phyloP scores from a whole-genome alignment of 2,888 invertebrate genomes.

The Epistrophe eligans region DNA sequence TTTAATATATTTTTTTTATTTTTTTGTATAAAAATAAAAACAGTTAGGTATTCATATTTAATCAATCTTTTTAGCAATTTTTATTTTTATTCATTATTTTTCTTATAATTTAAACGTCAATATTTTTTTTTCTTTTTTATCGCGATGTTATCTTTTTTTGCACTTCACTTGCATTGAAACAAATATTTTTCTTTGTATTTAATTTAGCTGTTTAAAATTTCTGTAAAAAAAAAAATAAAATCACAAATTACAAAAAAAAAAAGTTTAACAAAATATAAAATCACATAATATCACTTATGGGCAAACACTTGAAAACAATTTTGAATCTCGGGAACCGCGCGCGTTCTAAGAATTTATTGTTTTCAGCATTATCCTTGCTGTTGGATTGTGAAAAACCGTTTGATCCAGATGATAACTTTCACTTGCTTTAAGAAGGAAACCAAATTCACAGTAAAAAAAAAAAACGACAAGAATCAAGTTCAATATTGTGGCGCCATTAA shows the following conservation, averaged over 20 bases:
- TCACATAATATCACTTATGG: slow-evolving; percentile 51
- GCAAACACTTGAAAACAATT: not conserved
- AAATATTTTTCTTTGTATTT: slow-evolving; percentile 51
- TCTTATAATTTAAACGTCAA: slow-evolving; percentile 37
- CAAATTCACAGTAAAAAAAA: slow-evolving; percentile 44
- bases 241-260: slow-evolving; percentile 36
- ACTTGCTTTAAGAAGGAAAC: slow-evolving; percentile 12
- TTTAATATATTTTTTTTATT: slow-evolving; percentile 54
- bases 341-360: slow-evolving; percentile 56
- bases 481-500: slow-evolving; percentile 73
- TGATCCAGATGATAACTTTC: slow-evolving; percentile 46
- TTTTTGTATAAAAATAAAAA: slow-evolving; percentile 71
- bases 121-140: slow-evolving; percentile 25
- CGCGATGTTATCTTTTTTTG: slow-evolving; percentile 34
- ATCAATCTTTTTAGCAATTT: slow-evolving; percentile 8
- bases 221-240: slow-evolving; percentile 54
- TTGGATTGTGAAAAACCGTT: slow-evolving; percentile 33
- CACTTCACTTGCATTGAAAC: slow-evolving; percentile 53
- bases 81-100: not conserved
- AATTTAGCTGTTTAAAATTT: slow-evolving; percentile 74
- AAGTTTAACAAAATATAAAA: slow-evolving; percentile 21
- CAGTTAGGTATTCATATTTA: slow-evolving; percentile 51
- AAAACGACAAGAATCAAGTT: slow-evolving; percentile 62
- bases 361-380: slow-evolving; percentile 69
- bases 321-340: slow-evolving; percentile 53